Evolutionary conservation across 92 coral and sea anemone genomes (phyloP), one percentile per base, ranked within the genome.

Genomic region (Heteractis magnifica): DNA sequence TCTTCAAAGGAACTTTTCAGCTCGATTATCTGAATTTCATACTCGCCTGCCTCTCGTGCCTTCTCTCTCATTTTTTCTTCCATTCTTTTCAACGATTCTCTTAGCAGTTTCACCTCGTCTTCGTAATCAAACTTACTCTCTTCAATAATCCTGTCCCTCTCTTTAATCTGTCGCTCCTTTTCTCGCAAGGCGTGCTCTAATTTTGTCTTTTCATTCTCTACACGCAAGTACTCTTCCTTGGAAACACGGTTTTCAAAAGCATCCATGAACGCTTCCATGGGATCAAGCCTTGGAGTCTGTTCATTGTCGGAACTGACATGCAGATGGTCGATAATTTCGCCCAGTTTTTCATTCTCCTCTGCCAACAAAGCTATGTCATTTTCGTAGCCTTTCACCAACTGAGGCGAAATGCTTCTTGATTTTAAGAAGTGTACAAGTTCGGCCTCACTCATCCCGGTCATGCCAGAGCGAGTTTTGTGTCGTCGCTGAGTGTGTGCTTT

Each of bases 261-360:
- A 75, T 84, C 93, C 85, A 91, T 81, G 58, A 91, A 87, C 44
- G 87, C 87, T 75, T 84, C 86, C 49, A 93, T 56, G 20, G 89
- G 77, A 19, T 90, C 93, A 52, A 79, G 77, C 44, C 62, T 77
- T 14, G 93, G 90, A 14, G 84, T 74, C 21, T 64, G 74, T 12
- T 79, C 84, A 20, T 89, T 87, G 13, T 83, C 81, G 16, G 92
- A 74, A 59, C 75, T 75, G 6, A 89, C 48, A 11, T 89, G 90
- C 81, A 94, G 76, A 78, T 92, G 98, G 85, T 94, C 90, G 18
- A 94, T 84, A 60, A 94, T 94, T 72, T 94, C 98, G 55, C 94
- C 93, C 76, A 94, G 79, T 65, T 94, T 94, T 79, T 87, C 94
- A 82, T 94, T 94, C 80, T 94, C 98, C 60, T 65, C 87, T 59